Base-by-base conservation (phyloP, 1,140 invertebrate genomes). In the Lamellibrachia luymesi region DNA sequence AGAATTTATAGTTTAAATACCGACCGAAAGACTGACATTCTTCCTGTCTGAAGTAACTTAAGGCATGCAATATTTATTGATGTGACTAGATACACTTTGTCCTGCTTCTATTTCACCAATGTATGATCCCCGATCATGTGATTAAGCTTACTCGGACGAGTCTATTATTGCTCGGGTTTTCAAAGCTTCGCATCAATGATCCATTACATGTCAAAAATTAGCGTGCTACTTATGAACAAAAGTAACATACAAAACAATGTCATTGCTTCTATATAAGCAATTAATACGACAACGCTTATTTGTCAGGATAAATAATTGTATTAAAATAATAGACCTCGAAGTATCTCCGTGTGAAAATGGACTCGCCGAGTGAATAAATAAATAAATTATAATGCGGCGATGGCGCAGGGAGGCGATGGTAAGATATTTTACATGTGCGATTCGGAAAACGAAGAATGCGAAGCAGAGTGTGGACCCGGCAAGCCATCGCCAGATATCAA, bases 401-500 rank as follows among this genome's bases (percentile, higher is more conserved):
- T 80, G 64, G 64, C 64, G 64, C 64, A 80, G 64, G 64, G 64
- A 80, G 17, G 64, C 64, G 64, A 80, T 80, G 64, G 64, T 22
- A 80, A 80, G 64, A 80, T 80, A 80, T 80, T 80, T 80, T 80
- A 80, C 64, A 80, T 80, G 64, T 80, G 64, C 64, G 64, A 80
- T 80, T 80, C 64, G 5, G 64, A 80, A 80, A 80, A 80, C 64
- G 64, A 80, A 80, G 64, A 80, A 80, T 80, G 64, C 64, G 64
- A 80, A 10, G 8, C 64, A 80, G 13, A 80, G 64, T 17, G 64
- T 80, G 64, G 64, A 80, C 25, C 64, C 64, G 13, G 2, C 8
- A 80, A 80, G 25, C 64, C 7, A 22, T 80, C 64, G 64, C 64
- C 64, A 80, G 64, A 22, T 22, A 80, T 22, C 8, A 22, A 80